Conservation (phyloP, 2,888 invertebrate species). For the Tuta absoluta region DNA sequence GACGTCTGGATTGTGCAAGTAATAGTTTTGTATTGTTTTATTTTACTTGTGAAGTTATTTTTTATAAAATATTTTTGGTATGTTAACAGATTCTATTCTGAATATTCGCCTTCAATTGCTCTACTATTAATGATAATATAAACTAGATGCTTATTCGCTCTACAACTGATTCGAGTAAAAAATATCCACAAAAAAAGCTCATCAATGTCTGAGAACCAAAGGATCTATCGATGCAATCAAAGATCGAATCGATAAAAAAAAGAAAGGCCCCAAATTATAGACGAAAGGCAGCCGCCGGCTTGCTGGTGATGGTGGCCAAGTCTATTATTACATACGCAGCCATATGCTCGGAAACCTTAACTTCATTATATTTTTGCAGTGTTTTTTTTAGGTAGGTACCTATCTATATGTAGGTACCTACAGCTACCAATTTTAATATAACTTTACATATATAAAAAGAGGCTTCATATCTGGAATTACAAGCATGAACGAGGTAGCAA, state of each 20-base stretch:
- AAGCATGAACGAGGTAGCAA: too few species aligned
- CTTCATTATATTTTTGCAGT: constrained; percentile 12
- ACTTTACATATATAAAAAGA: neutral
- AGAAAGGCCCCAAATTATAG: constrained; percentile 44
- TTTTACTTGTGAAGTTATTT: too few species aligned
- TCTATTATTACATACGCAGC: constrained; percentile 27
- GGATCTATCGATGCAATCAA: constrained; percentile 45
- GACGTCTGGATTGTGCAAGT: too few species aligned
- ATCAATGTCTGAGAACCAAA: constrained; percentile 42
- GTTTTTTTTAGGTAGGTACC: neutral
- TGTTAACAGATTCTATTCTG: too few species aligned
- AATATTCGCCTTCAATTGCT: too few species aligned
- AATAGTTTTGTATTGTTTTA: too few species aligned
- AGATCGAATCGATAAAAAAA: constrained; percentile 44
- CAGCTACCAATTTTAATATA: neutral
- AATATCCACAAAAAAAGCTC: constrained; percentile 36
- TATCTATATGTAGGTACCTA: neutral
- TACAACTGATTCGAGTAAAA: constrained; percentile 32
- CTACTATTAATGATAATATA: neutral
- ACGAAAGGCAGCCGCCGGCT: constrained; percentile 36
- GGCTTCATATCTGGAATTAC: too few species aligned
- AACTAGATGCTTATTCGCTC: constrained; percentile 33
- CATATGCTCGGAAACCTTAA: constrained; percentile 2
- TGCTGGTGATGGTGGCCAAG: constrained; percentile 28
- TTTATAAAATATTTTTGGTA: too few species aligned